Evolutionary conservation across 2,888 invertebrate species (phyloP).

Genomic region (Callosobruchus maculatus): DNA sequence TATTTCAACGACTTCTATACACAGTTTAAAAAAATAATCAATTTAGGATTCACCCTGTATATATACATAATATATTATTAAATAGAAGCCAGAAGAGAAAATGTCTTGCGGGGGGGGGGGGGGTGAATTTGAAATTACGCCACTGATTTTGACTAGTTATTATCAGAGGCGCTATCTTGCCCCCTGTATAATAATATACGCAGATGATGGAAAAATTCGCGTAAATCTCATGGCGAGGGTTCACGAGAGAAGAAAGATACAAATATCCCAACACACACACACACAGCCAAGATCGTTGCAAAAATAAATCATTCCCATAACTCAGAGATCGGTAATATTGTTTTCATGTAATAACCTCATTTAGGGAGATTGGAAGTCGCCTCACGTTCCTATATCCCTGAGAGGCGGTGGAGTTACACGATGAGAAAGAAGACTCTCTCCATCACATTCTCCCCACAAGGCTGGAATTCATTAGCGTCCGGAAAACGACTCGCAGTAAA

Average conservation of each 20-base stretch:
- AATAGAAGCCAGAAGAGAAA: no score
- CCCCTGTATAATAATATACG: no score
- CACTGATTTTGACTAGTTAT: no score
- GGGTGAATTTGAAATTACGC: no score
- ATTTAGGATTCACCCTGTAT: no score
- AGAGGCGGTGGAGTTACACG: conserved; percentile 25
- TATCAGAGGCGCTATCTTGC: no score
- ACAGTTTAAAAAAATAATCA: no score
- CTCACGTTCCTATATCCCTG: conserved; percentile 32
- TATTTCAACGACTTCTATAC: no score
- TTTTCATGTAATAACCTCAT: conserved; percentile 43
- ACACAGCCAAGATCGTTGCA: neutral
- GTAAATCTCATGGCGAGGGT: neutral
- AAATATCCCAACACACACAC: neutral
- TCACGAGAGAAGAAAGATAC: neutral
- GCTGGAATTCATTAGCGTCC: neutral
- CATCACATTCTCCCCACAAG: neutral
- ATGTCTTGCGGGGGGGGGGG: no score
- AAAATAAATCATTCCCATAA: conserved; percentile 16
- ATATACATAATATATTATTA: no score
- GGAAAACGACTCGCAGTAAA: neutral
- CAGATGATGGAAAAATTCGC: no score
- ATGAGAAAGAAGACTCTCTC: neutral
- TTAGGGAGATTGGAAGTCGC: conserved; percentile 39
- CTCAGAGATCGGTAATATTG: conserved; percentile 37